Evolutionary conservation across 2,797 vertebrate species (phyloP).

Genomic region (Chrysocyon brachyurus): DNA sequence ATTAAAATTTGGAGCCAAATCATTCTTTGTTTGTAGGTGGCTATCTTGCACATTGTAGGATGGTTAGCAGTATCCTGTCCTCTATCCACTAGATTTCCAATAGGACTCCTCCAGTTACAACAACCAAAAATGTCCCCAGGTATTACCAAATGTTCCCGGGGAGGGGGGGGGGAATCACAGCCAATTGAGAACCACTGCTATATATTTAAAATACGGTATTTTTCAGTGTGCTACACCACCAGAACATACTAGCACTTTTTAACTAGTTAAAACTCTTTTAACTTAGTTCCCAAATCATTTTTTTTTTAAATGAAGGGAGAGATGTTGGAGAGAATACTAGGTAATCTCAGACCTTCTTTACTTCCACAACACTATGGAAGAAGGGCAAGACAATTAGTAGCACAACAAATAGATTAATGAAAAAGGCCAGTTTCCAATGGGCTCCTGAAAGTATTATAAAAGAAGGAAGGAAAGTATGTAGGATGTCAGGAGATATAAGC

Average conservation of each 20-base stretch:
- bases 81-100: background rate
- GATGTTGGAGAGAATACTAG: background rate
- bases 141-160: background rate
- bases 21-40: background rate
- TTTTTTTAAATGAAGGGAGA: background rate
- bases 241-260: background rate
- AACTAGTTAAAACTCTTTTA: background rate
- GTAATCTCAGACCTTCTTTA: background rate
- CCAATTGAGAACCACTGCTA: background rate
- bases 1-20: background rate
- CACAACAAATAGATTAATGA: background rate
- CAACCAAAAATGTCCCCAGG: background rate
- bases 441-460: background rate
- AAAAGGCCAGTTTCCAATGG: conserved; percentile 1
- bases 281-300: background rate
- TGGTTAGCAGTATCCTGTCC: background rate
- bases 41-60: background rate
- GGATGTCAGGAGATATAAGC: background rate
- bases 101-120: background rate
- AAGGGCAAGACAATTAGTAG: background rate
- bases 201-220: background rate
- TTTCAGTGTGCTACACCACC: background rate
- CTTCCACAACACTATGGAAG: background rate
- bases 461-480: background rate
- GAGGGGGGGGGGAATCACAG: background rate